A percentile compares a stretch with the other conserved stretches of the same genome.
phyloP scores from a whole-genome alignment of 2,797 vertebrate species.

The Heterohyrax brucei region DNA sequence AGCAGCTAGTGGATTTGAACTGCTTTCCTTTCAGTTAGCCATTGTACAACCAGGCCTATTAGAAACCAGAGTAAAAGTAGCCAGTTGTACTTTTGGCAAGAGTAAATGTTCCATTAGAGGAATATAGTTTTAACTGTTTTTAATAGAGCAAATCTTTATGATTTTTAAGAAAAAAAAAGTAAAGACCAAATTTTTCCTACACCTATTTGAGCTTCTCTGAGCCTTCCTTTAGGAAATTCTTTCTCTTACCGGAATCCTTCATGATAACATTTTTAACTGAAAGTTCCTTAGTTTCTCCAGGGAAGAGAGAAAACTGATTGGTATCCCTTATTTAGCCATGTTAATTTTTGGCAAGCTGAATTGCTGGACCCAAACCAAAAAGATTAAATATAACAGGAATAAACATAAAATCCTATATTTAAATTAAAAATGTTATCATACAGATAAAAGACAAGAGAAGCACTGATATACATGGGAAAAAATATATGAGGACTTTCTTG shows the following conservation, averaged over 20 bases:
- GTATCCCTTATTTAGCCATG: conserved; percentile 81
- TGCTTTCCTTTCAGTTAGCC: not conserved
- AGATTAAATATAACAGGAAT: conserved; percentile 84
- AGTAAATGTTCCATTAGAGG: not conserved
- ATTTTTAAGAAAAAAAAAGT: not conserved
- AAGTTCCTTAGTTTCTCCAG: conserved; percentile 69
- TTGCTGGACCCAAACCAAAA: conserved; percentile 80
- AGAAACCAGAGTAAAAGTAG: not conserved
- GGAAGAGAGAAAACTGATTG: conserved; percentile 69
- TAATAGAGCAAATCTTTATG: not conserved
- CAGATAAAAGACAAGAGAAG: conserved; percentile 76
- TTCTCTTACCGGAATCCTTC: conserved; percentile 43
- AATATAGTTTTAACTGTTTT: conserved; percentile 20
- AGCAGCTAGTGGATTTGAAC: not conserved
- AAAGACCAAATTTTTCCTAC: not conserved
- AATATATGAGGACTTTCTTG: conserved; percentile 47
- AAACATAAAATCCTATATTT: conserved; percentile 84
- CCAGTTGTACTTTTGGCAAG: not conserved
- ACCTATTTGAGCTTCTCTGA: not conserved
- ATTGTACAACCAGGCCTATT: not conserved
- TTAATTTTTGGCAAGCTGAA: conserved; percentile 80
- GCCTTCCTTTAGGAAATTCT: conserved; percentile 16
- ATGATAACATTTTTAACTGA: conserved; percentile 69
- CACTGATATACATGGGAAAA: not conserved
- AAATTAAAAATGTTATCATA: conserved; percentile 80